Base-by-base conservation (phyloP, 2,113 vertebrate species). In the Hippocampus abdominalis region DNA sequence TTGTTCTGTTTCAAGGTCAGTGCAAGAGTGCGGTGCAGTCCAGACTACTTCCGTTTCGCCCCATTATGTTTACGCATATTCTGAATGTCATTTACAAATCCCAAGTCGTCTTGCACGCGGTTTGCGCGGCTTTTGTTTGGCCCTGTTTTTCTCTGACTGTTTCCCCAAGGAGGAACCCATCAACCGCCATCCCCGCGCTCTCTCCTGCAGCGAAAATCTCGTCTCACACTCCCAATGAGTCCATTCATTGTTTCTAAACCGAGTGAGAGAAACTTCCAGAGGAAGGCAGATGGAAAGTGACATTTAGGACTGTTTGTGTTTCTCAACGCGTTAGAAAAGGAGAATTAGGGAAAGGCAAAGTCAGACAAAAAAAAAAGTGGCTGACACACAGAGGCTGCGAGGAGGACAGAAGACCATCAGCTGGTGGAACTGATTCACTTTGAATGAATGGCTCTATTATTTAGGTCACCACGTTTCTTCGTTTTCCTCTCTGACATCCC, bases 191-290 rank as follows among this genome's bases (percentile, higher is more conserved):
- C 63, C 85, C 86, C 67, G 75, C 18, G 78, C 80, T 82, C 3
- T 18, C 81, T 85, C 81, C 79, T 75, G 74, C 69, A 64, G 79
- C 80, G 82, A 78, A 84, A 79, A 84, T 76, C 81, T 73, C 69
- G 66, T 82, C 78, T 71, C 76, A 72, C 80, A 44, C 70, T 79
- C 51, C 74, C 78, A 72, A 87, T 86, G 82, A 86, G 67, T 56
- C 70, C 74, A 79, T 81, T 85, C 81, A 84, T 82, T 84, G 79
- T 80, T 78, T 82, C 72, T 81, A 71, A 85, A 85, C 76, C 73
- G 78, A 71, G 74, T 74, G 60, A 1, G 67, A 23, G 57, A 20
- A 61, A 48, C 27, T 56, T 69, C 67, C 8, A 40, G 69, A 62
- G 69, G 20, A 39, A 29, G 18, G 68, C 65, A 68, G 59, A 70